phyloP scores from a whole-genome alignment of 2,797 vertebrate species.

The Scolopax rusticola region DNA sequence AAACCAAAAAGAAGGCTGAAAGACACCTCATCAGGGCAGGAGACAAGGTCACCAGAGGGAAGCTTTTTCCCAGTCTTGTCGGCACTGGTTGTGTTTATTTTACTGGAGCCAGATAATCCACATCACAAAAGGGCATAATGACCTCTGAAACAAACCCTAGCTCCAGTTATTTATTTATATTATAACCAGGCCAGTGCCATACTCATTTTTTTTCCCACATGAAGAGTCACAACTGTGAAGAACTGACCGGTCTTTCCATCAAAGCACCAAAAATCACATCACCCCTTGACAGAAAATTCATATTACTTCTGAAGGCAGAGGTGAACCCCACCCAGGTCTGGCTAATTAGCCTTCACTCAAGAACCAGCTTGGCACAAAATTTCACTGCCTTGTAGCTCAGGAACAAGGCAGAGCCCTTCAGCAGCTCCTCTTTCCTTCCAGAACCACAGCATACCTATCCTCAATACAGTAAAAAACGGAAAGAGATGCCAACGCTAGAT shows the following conservation, averaged over 20 bases:
- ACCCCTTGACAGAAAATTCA: background rate
- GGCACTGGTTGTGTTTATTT: background rate
- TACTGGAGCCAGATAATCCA: background rate
- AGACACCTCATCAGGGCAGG: background rate
- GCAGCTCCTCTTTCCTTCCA: background rate
- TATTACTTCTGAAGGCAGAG: background rate
- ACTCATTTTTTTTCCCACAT: constrained; percentile 9
- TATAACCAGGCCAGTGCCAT: background rate
- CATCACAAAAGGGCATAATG: background rate
- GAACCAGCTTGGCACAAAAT: constrained; percentile 24
- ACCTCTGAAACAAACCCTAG: background rate
- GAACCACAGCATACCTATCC: background rate
- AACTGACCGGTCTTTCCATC: background rate
- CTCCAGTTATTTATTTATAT: background rate
- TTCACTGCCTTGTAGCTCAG: background rate
- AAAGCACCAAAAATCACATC: background rate
- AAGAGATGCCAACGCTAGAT: background rate
- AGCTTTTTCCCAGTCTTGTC: background rate
- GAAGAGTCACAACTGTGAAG: background rate
- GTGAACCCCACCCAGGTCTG: background rate
- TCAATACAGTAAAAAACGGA: background rate
- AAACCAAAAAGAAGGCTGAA: rapidly evolving
- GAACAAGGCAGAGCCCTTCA: background rate
- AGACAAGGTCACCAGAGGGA: background rate
- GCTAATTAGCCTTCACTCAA: constrained; percentile 9